These are phyloP conservation scores for Acanthurus leucopareius DNA, from an alignment of 2,797 vertebrate species.

Conservation along the genomic window DNA sequence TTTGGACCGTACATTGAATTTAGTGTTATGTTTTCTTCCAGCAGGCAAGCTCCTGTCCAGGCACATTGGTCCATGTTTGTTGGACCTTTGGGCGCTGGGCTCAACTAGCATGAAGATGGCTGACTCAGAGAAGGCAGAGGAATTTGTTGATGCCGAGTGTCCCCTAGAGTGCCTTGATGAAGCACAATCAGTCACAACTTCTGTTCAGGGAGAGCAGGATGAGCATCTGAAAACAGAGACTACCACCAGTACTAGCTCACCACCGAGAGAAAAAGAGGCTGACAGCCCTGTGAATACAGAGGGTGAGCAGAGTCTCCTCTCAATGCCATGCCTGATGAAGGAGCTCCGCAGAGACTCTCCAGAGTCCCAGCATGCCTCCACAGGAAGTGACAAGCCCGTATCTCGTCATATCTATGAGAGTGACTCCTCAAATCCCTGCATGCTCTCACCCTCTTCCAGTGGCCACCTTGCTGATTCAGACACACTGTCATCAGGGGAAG, in stretches of 20 bases:
- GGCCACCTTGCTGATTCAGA: constrained; percentile 98
- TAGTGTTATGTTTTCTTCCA: constrained; percentile 48
- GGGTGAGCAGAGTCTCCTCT: constrained; percentile 88
- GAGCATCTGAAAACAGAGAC: constrained; percentile 88
- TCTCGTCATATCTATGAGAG: constrained; percentile 90
- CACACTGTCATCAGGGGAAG: constrained; percentile 95
- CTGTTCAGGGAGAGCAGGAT: constrained; percentile 85
- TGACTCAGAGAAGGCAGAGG: constrained; percentile 91
- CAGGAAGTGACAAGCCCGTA: constrained; percentile 90
- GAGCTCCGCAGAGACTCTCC: constrained; percentile 93
- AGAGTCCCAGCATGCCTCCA: constrained; percentile 92
- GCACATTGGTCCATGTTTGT: constrained; percentile 83
- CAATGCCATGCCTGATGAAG: constrained; percentile 95
- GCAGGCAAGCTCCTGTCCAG: constrained; percentile 83
- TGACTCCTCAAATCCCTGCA: constrained; percentile 97
- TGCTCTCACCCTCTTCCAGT: constrained; percentile 98
- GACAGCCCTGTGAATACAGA: constrained; percentile 84
- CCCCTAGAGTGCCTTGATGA: constrained; percentile 86
- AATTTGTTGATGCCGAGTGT: constrained; percentile 89
- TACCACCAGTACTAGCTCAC: constrained; percentile 82
- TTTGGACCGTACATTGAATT: background rate
- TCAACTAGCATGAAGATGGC: constrained; percentile 97
- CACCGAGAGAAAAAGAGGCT: constrained; percentile 84
- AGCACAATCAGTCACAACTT: constrained; percentile 80
- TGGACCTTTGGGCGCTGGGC: constrained; percentile 81